Evolutionary conservation across 2,888 invertebrate species (phyloP), one percentile per base, ranked within the genome.

Genomic region (Drosophila stalkeri): DNA sequence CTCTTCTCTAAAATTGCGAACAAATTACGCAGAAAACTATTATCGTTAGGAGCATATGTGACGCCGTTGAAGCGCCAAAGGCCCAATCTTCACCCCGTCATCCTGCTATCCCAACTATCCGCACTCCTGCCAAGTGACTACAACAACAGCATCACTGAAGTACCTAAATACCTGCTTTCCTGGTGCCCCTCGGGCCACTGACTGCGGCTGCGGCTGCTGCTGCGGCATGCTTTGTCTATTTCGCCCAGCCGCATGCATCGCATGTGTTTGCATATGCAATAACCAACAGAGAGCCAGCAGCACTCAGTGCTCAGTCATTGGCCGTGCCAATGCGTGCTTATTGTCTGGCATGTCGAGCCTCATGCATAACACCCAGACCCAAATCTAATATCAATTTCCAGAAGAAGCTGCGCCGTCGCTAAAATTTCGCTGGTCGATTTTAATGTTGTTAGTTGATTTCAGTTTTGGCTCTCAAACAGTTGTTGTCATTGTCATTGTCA

Each of bases 21-120:
- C 91, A 92, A 92, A 92, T 92, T 92, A 91, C 91, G 91, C 91
- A 90, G 91, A 92, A 92, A 92, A 92, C 91, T 92, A 92, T 92
- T 92, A 91, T 91, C 91, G 90, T 92, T 92, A 91, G 91, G 75
- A 91, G 90, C 92, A 92, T 92, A 92, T 92, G 92, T 80, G 91
- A 82, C 89, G 80, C 82, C 81, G 86, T 75, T 77, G 71, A 70
- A 72, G 64, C 75, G 75, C 79, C 80, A 73, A 66, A 79, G 67
- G 75, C 67, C 72, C 66, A 63, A 65, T 41, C 71, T 72, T 79
- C 64, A 8, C 18, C 16, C 11, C 23, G n/a, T 33, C 12, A 23
- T 2, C 8, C n/a, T 8, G n/a, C 41, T 8, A n/a, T n/a, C 41
- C 43, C 31, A 14, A 18, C 14, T 9, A 14, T 3, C 56, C 46